Evolutionary conservation across 2,797 vertebrate genomes (phyloP).

Genomic region (Cossypha niveicapilla): DNA sequence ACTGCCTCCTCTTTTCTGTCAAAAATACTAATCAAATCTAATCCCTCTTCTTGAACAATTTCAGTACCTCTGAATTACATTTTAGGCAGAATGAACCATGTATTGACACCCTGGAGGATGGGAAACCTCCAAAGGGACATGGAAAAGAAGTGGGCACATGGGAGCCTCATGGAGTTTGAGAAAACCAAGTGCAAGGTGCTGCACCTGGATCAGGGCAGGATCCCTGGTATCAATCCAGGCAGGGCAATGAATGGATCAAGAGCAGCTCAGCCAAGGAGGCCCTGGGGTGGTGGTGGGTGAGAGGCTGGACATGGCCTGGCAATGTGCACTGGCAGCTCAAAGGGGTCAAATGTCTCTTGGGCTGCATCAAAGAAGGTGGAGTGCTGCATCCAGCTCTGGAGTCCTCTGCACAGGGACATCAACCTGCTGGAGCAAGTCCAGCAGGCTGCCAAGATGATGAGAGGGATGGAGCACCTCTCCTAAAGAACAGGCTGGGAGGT

Average conservation of each 20-base stretch:
- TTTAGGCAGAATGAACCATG: not conserved
- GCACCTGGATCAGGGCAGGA: not conserved
- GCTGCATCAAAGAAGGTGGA: not conserved
- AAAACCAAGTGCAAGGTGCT: not conserved
- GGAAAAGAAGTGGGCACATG: not conserved
- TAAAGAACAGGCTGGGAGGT: not conserved
- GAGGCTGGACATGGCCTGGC: not conserved
- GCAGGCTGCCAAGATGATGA: not conserved
- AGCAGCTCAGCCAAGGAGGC: not conserved
- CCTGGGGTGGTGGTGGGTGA: not conserved
- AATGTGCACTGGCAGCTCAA: not conserved
- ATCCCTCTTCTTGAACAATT: not conserved
- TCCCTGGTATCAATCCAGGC: not conserved
- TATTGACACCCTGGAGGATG: not conserved
- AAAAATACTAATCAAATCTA: slow-evolving; percentile 5
- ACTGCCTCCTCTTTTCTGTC: not conserved
- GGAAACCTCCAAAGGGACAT: not conserved
- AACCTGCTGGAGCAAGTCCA: not conserved
- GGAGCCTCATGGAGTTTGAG: not conserved
- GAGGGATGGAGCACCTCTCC: not conserved
- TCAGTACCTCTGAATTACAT: not conserved
- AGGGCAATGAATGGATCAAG: not conserved
- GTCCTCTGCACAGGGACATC: not conserved
- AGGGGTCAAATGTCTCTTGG: not conserved
- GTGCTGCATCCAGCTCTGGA: not conserved